A percentile compares a stretch with the other conserved stretches of the same genome.
phyloP scores from a whole-genome alignment of 2,888 invertebrate genomes.

The Flexamia atlantica region DNA sequence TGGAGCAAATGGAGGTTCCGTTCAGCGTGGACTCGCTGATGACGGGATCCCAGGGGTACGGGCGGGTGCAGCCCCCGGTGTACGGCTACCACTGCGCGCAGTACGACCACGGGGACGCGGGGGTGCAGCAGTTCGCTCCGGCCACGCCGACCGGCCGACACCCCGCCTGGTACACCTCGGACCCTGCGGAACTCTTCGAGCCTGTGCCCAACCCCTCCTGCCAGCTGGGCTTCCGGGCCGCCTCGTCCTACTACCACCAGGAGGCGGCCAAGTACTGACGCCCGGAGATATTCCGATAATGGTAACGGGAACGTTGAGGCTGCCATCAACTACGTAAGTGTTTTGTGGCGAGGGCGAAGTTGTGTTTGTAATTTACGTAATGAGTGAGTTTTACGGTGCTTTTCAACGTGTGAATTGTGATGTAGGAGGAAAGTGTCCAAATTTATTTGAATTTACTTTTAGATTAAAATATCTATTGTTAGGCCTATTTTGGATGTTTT shows the following conservation, averaged over 20 bases:
- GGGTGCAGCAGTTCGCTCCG: constrained; percentile 64
- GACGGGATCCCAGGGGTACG: constrained; percentile 65
- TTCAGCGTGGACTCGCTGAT: constrained; percentile 82
- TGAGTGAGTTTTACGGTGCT: too few relatives aligned
- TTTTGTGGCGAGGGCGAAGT: too few relatives aligned
- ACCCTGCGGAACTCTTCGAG: constrained; percentile 73
- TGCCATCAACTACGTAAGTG: not conserved
- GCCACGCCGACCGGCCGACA: constrained; percentile 68
- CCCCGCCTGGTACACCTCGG: constrained; percentile 78
- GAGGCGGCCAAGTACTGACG: constrained; percentile 64
- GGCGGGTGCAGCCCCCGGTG: constrained; percentile 67
- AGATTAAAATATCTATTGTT: too few relatives aligned
- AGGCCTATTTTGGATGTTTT: too few relatives aligned
- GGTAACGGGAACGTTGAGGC: not conserved
- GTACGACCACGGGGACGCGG: constrained; percentile 66
- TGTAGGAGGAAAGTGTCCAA: too few relatives aligned
- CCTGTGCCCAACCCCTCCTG: constrained; percentile 74
- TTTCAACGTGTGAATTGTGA: too few relatives aligned
- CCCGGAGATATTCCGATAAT: constrained; percentile 54
- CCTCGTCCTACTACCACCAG: constrained; percentile 63
- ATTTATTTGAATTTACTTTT: too few relatives aligned
- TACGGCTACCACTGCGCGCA: constrained; percentile 67
- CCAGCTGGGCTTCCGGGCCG: constrained; percentile 73
- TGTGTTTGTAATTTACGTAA: too few relatives aligned
- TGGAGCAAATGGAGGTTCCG: constrained; percentile 61